Percentiles rank a stretch among this genome's conserved stretches.
These are phyloP conservation scores for Drosophila arizonae DNA, from an alignment of 1,140 invertebrate species.

Conservation along the genomic window DNA sequence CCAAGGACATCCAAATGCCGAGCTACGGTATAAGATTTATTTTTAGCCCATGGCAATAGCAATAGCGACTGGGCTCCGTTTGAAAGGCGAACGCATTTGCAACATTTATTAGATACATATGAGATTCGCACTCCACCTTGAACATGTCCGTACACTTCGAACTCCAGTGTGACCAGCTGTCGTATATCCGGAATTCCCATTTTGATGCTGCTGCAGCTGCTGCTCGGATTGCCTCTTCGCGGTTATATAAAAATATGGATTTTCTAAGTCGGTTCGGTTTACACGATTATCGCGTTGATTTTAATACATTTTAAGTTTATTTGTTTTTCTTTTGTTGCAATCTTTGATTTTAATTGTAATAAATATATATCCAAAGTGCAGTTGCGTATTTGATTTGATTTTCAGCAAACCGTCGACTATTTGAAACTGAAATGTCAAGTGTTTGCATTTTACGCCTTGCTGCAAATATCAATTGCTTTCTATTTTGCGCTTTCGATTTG, in stretches of 20 bases:
- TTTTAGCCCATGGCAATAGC: slow-evolving; percentile 43
- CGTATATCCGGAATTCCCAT: slow-evolving; percentile 86
- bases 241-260: slow-evolving; percentile 38
- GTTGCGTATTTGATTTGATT: slow-evolving; percentile 57
- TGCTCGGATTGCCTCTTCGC: background rate
- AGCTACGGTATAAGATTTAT: slow-evolving; percentile 48
- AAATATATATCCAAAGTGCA: background rate
- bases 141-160: slow-evolving; percentile 94
- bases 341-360: background rate
- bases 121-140: slow-evolving; percentile 86
- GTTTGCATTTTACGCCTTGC: slow-evolving; percentile 55
- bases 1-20: slow-evolving; percentile 60
- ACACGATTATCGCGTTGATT: background rate
- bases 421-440: slow-evolving; percentile 75
- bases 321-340: too few relatives aligned
- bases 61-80: background rate
- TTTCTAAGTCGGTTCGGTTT: background rate
- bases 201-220: slow-evolving; percentile 1
- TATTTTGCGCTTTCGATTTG: slow-evolving; percentile 78
- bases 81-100: background rate
- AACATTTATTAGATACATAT: background rate
- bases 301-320: slow-evolving; percentile 23
- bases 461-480: slow-evolving; percentile 76
- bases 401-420: slow-evolving; percentile 70
- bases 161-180: slow-evolving; percentile 90